phyloP scores from a whole-genome alignment of 2,113 vertebrate genomes.

The Scomber colias region DNA sequence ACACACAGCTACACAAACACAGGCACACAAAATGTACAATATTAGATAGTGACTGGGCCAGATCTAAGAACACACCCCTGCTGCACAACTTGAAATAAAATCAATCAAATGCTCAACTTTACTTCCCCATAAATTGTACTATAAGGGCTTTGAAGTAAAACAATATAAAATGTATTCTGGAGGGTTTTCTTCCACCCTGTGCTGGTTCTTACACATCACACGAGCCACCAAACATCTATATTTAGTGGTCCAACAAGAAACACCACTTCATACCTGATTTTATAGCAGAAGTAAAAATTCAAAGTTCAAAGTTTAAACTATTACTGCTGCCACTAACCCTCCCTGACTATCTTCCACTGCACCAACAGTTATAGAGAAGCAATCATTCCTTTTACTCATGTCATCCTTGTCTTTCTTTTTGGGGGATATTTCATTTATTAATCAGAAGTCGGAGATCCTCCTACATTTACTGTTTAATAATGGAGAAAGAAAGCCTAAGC shows the following conservation, averaged over 20 bases:
- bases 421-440: conserved; percentile 5
- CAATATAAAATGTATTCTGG: conserved; percentile 9
- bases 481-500: not conserved
- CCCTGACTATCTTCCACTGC: not conserved
- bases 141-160: conserved; percentile 29
- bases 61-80: conserved; percentile 17
- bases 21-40: conserved; percentile 4
- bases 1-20: conserved; percentile 87
- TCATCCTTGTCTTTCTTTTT: conserved; percentile 2
- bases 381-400: not conserved
- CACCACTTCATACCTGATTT: conserved; percentile 37
- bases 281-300: conserved; percentile 42
- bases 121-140: conserved; percentile 24
- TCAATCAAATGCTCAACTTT: conserved; percentile 34
- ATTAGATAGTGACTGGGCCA: conserved; percentile 1
- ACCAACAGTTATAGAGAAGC: not conserved
- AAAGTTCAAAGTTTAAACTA: conserved; percentile 42
- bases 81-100: conserved; percentile 42
- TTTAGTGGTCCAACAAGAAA: conserved; percentile 43
- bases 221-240: conserved; percentile 34
- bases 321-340: not conserved
- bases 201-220: conserved; percentile 26
- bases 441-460: not conserved
- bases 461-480: conserved; percentile 8
- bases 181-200: not conserved